Evolutionary conservation across 2,113 vertebrate species (phyloP).

Genomic region (Leptosomus discolor): DNA sequence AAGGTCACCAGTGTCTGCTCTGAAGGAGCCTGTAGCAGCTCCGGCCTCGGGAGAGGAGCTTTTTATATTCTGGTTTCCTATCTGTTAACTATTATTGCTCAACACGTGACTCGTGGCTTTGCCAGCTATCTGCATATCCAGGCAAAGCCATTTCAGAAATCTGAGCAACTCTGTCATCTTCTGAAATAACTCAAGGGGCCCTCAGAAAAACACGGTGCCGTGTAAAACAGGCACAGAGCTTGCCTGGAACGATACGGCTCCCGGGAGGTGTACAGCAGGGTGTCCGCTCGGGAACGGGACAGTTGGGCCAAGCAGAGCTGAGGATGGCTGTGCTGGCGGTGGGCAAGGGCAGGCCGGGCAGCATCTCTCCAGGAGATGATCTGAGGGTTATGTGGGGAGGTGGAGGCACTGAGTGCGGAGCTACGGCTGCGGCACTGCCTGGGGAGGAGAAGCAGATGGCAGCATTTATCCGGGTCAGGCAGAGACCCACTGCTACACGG

Average conservation of each 20-base stretch:
- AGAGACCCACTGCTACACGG: neutral
- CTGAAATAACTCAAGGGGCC: neutral
- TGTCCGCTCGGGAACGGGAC: accelerated
- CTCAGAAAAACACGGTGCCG: accelerated
- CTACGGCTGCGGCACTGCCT: neutral
- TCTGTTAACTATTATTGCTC: neutral
- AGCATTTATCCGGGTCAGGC: neutral
- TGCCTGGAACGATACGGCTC: accelerated
- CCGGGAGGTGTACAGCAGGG: accelerated
- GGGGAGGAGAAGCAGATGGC: neutral
- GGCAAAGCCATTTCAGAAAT: neutral
- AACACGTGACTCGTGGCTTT: neutral
- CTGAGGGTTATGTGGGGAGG: accelerated
- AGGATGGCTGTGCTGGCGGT: accelerated
- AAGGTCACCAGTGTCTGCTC: neutral
- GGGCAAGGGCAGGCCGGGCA: neutral
- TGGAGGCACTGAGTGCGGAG: neutral
- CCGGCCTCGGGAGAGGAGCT: neutral
- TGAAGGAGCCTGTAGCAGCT: neutral
- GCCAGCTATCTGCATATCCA: accelerated
- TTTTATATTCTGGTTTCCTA: neutral
- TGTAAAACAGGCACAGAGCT: accelerated
- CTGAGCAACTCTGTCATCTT: neutral
- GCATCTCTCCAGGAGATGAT: neutral
- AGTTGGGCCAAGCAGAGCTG: accelerated